A percentile compares a stretch with the other conserved stretches of the same genome.
phyloP scores from a whole-genome alignment of 1,140 invertebrate species.

The Drosophila subobscura region DNA sequence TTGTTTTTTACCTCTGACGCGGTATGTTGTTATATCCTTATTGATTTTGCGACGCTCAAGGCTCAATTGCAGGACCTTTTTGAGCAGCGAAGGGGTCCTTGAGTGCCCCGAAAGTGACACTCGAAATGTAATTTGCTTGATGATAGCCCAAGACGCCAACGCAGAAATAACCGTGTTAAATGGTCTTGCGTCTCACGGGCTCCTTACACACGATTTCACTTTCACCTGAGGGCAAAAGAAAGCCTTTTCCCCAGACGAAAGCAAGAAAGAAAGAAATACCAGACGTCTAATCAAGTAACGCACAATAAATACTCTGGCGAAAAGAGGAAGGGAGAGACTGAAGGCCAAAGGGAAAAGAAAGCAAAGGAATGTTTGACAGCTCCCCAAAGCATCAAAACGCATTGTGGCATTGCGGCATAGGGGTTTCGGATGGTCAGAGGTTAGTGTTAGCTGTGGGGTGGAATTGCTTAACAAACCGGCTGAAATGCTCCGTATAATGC shows the following conservation, averaged over 20 bases:
- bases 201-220: conserved; percentile 71
- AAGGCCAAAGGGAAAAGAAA: conserved; percentile 20
- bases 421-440: neutral
- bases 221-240: conserved; percentile 52
- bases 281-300: conserved; percentile 78
- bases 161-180: conserved; percentile 52
- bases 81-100: too few relatives aligned
- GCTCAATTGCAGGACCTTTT: too few relatives aligned
- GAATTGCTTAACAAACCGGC: conserved; percentile 83
- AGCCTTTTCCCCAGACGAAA: neutral
- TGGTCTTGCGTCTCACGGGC: conserved; percentile 29
- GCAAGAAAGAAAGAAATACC: conserved; percentile 50
- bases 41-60: too few relatives aligned
- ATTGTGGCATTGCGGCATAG: conserved; percentile 15
- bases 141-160: conserved; percentile 49
- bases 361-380: conserved; percentile 56
- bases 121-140: conserved; percentile 50
- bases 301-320: conserved; percentile 65
- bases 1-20: too few relatives aligned
- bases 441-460: conserved; percentile 17
- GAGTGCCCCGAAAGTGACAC: conserved; percentile 47
- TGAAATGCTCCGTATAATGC: conserved; percentile 89
- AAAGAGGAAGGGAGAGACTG: conserved; percentile 4
- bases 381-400: conserved; percentile 37
- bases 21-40: too few relatives aligned